phyloP scores from a whole-genome alignment of 2,113 vertebrate species.

The Ophiodon elongatus region DNA sequence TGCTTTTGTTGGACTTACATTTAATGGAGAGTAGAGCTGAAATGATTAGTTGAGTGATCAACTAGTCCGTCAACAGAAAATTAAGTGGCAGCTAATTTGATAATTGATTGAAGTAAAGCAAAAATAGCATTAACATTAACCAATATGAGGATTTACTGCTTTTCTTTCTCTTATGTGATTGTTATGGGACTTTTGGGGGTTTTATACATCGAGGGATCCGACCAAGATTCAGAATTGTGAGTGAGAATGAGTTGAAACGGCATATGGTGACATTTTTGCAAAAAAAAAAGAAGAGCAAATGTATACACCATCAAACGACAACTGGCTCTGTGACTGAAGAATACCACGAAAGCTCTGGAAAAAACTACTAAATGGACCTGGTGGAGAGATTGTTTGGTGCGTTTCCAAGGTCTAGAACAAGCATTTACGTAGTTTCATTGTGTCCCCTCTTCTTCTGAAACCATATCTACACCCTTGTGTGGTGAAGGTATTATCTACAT shows the following conservation, averaged over 20 bases:
- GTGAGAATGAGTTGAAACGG: no score
- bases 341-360: background rate
- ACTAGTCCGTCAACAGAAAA: no score
- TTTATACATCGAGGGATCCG: no score
- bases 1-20: background rate
- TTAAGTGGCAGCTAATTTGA: no score
- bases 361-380: background rate
- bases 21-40: no score
- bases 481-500: background rate
- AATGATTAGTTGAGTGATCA: no score
- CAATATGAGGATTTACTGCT: no score
- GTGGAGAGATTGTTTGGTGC: background rate
- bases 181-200: no score
- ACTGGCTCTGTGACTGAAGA: background rate
- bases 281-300: background rate
- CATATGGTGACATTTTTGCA: background rate
- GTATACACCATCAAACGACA: background rate
- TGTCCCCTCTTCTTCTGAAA: background rate
- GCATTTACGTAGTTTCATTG: background rate
- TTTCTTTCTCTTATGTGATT: no score
- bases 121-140: no score
- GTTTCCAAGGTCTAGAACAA: background rate
- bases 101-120: no score
- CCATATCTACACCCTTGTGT: background rate
- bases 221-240: no score